Conservation (phyloP, 1,140 invertebrate genomes). For the Pararge aegeria region DNA sequence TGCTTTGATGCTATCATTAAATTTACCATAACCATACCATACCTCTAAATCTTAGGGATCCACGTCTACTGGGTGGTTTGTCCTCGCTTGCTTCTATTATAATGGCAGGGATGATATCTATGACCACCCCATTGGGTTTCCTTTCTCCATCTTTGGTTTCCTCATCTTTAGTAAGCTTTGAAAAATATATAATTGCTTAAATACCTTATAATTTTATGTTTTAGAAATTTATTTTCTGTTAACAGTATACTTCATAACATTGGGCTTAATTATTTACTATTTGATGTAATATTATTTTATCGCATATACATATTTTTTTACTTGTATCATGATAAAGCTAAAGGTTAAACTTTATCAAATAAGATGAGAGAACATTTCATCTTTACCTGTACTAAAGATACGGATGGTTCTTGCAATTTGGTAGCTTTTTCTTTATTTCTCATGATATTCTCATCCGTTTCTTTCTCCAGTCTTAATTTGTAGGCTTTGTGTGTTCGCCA, state of each 20-base stretch:
- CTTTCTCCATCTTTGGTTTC: constrained; percentile 51
- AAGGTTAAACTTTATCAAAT: too few relatives aligned
- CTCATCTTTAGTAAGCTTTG: constrained; percentile 52
- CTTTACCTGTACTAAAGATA: constrained; percentile 61
- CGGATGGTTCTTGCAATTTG: constrained; percentile 81
- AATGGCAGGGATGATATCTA: constrained; percentile 53
- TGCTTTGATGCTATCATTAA: too few relatives aligned
- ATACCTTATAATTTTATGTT: not conserved
- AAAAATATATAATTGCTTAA: not conserved
- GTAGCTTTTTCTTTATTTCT: constrained; percentile 84
- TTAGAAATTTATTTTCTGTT: too few relatives aligned
- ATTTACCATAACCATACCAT: too few relatives aligned
- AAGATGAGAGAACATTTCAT: too few relatives aligned
- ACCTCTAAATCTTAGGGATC: constrained; percentile 66
- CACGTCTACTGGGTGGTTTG: constrained; percentile 48
- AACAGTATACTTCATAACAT: too few relatives aligned
- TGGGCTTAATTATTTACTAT: too few relatives aligned
- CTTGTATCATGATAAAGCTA: too few relatives aligned
- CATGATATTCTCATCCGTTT: constrained; percentile 85
- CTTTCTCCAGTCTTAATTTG: constrained; percentile 83
- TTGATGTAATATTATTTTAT: too few relatives aligned
- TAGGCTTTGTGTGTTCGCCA: constrained; percentile 84
- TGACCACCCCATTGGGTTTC: constrained; percentile 59
- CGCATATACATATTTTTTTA: too few relatives aligned
- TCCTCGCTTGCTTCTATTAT: constrained; percentile 59